Evolutionary conservation across 2,888 invertebrate genomes (phyloP).

Genomic region (Oxyscelio sp.): DNA sequence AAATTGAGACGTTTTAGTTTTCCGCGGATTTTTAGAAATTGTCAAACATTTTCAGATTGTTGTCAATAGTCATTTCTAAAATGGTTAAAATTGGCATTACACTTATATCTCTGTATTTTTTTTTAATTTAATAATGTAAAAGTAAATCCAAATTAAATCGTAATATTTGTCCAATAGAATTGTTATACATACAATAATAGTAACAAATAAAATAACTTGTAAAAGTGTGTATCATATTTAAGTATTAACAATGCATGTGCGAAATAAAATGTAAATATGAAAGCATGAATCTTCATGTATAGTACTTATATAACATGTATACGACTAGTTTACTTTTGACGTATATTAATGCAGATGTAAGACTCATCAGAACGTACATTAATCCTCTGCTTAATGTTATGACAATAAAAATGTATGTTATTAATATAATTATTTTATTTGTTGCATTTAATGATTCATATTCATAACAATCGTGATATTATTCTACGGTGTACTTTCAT

Average conservation of each 20-base stretch:
- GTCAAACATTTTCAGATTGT: too few relatives aligned
- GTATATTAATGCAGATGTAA: conserved; percentile 34
- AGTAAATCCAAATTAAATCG: too few relatives aligned
- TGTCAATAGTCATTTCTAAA: too few relatives aligned
- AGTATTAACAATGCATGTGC: background rate
- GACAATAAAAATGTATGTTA: conserved; percentile 22
- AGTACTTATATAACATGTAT: conserved; percentile 42
- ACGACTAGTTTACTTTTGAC: conserved; percentile 41
- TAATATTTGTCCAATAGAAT: too few relatives aligned
- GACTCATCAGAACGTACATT: conserved; percentile 25
- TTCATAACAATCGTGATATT: conserved; percentile 23
- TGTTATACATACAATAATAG: too few relatives aligned
- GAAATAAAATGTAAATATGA: conserved; percentile 21
- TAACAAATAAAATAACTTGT: too few relatives aligned
- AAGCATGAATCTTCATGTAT: conserved; percentile 29
- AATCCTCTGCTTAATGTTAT: conserved; percentile 11
- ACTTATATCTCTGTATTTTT: too few relatives aligned
- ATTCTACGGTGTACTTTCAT: conserved; percentile 23
- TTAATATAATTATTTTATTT: conserved; percentile 47
- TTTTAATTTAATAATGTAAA: too few relatives aligned
- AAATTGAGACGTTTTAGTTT: too few relatives aligned
- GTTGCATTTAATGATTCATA: background rate
- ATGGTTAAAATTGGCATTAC: too few relatives aligned
- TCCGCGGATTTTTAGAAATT: too few relatives aligned
- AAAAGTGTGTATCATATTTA: too few relatives aligned